Evolutionary conservation across 1,140 invertebrate genomes (phyloP).

Genomic region (Drosophila aff.): DNA sequence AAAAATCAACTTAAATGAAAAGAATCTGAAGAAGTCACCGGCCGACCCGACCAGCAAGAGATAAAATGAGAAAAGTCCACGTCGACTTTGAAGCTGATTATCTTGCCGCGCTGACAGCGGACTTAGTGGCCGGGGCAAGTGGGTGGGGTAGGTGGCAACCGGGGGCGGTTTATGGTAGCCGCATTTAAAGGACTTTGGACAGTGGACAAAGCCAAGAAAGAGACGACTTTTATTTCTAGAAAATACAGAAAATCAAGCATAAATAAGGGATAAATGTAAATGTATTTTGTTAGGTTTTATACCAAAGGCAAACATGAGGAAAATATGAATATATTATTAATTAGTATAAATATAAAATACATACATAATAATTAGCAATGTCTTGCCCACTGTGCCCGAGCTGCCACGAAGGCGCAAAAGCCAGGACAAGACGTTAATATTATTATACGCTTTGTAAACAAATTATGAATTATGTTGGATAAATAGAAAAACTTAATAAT

Average conservation of each 20-base stretch:
- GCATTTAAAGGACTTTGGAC: constrained; percentile 10
- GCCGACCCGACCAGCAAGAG: constrained; percentile 20
- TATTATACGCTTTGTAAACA: constrained; percentile 83
- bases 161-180: constrained; percentile 21
- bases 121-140: constrained; percentile 28
- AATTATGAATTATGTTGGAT: constrained; percentile 84
- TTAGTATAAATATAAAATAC: background rate
- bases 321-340: background rate
- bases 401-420: constrained; percentile 26
- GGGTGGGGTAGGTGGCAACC: constrained; percentile 14
- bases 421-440: constrained; percentile 78
- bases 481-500: constrained; percentile 84
- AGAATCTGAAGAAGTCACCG: constrained; percentile 25
- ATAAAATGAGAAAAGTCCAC: constrained; percentile 52
- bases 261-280: background rate
- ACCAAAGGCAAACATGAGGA: background rate
- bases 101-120: constrained; percentile 68
- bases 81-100: constrained; percentile 68
- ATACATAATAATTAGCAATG: background rate
- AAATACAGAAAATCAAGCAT: background rate
- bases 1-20: constrained; percentile 18
- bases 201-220: background rate
- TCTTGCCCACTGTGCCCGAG: background rate
- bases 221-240: too few species aligned
- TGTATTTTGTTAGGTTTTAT: background rate